Base-by-base conservation (phyloP, 2,797 vertebrate species). In the Microchirus variegatus region DNA sequence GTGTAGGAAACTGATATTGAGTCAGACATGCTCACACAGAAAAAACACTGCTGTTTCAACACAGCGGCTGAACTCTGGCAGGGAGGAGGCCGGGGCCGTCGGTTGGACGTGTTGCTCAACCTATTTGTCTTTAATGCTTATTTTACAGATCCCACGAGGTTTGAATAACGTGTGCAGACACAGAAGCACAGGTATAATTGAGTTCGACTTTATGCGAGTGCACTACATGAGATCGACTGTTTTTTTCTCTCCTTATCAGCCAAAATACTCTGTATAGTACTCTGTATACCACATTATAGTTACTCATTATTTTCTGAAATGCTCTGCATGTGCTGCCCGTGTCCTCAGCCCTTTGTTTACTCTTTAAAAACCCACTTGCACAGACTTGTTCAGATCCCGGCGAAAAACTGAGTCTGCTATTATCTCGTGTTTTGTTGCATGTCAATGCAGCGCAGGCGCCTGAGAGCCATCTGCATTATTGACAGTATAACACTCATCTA, bases 1-100 rank as follows among this genome's bases (percentile, higher is more conserved):
- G 65, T 74, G 57, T 87, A 87, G 87, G 87, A 90, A 92, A 87
- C 86, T 88, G 85, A 88, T 86, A 88, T 90, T 92, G 87, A 90
- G 88, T 91, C 91, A 91, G 86, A 87, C 58, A 53, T 80, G 84
- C 75, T 84, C 83, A 84, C 71, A 82, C 78, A 78, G 80, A 88
- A 83, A 83, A 83, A 71, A n/a, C n/a, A n/a, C n/a, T 58, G 80
- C 52, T 10, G 75, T 90, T 89, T 88, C 90, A 73, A 87, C 84
- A 89, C 76, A 85, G 78, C 67, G 0, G 71, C 75, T 87, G 73
- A 84, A 70, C 84, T 79, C 75, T 57, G 59, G 67, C 53, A 64
- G 80, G 84, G 82, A 86, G 81, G 81, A 79, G 80, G 70, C 61
- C 12, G 1, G 44, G 54, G 70, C 78, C 60, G 83, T 84, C 89